phyloP scores from a whole-genome alignment of 2,888 invertebrate species.

The Ceraclea dissimilis region DNA sequence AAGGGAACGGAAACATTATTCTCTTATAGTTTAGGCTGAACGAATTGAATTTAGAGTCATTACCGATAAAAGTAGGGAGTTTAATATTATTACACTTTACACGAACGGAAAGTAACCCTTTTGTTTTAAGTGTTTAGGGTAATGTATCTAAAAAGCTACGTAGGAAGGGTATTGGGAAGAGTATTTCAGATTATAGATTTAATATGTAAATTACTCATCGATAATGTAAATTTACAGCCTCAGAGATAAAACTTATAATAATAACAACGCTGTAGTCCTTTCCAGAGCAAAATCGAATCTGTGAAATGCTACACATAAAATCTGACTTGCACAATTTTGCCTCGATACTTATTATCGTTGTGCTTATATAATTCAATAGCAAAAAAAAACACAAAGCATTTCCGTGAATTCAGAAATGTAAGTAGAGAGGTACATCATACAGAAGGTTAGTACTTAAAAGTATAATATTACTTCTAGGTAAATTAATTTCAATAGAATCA shows the following conservation, averaged over 20 bases:
- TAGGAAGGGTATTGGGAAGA: not conserved
- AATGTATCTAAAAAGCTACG: not conserved
- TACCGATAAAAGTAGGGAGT: constrained; percentile 7
- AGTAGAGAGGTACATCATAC: no score
- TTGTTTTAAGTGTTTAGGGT: constrained; percentile 6
- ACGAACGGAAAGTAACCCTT: not conserved
- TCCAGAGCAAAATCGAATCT: no score
- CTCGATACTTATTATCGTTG: no score
- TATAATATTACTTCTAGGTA: no score
- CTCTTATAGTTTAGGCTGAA: constrained; percentile 4
- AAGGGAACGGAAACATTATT: constrained; percentile 9
- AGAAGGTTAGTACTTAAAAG: no score
- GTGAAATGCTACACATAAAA: no score
- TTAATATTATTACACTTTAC: not conserved
- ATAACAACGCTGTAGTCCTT: no score
- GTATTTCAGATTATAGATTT: not conserved
- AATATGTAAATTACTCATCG: not conserved
- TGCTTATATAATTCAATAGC: no score
- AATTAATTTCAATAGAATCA: no score
- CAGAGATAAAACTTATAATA: not conserved
- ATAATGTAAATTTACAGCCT: not conserved
- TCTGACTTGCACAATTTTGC: no score
- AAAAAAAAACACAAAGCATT: no score
- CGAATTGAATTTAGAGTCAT: constrained; percentile 15
- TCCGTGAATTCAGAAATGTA: no score